These are phyloP conservation scores for Desmodus rotundus DNA, from an alignment of 2,113 vertebrate species.

Conservation along the genomic window DNA sequence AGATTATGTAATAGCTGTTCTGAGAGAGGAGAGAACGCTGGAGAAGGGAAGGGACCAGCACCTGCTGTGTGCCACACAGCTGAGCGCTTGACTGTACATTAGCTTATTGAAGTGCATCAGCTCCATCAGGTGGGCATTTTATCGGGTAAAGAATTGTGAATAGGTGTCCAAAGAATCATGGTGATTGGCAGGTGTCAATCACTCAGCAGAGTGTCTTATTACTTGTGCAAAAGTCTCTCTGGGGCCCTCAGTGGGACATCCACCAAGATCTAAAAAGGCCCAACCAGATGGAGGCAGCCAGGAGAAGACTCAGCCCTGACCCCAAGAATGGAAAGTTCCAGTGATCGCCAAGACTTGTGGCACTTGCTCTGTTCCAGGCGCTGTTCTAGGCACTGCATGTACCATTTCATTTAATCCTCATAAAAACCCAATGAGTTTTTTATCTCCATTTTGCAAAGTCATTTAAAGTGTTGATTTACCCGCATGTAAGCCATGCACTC, in stretches of 20 bases:
- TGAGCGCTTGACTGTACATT: fast-evolving
- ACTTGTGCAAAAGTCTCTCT: background rate
- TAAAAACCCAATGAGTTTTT: background rate
- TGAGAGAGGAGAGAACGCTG: background rate
- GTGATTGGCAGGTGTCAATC: background rate
- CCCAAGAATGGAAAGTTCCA: background rate
- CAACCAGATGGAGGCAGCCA: background rate
- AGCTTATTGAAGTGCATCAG: no score
- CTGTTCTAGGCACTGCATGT: background rate
- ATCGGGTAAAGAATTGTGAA: background rate
- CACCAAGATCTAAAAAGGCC: background rate
- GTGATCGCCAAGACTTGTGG: background rate
- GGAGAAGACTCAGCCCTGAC: background rate
- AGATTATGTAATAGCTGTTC: background rate
- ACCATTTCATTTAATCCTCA: background rate
- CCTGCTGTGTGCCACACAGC: background rate
- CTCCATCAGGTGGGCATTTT: background rate
- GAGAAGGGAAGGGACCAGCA: background rate
- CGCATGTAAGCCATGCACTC: no score
- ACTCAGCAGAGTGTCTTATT: background rate
- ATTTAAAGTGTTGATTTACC: background rate
- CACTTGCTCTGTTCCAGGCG: background rate
- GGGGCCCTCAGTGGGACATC: background rate
- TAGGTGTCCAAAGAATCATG: background rate
- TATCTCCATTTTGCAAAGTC: background rate